phyloP scores from a whole-genome alignment of 2,888 invertebrate species.

The Chaetogeoica ovagalla region DNA sequence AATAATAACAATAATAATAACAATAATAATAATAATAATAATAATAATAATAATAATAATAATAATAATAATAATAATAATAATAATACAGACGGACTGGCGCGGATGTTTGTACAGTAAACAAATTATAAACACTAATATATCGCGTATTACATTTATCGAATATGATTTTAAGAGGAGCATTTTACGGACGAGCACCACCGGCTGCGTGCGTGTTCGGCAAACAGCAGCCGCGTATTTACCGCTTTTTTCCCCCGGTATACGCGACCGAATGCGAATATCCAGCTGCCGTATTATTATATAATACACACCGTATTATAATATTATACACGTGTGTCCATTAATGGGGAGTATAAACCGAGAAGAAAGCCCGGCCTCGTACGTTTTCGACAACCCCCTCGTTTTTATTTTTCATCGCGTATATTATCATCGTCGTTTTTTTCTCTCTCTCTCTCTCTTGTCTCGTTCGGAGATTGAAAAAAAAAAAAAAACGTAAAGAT shows the following conservation, averaged over 20 bases:
- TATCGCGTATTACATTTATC: slow-evolving; percentile 26
- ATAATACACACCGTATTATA: no score
- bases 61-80: no score
- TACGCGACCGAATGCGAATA: slow-evolving; percentile 13
- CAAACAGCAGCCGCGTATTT: slow-evolving; percentile 26
- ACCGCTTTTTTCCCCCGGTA: neutral
- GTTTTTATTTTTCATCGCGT: no score
- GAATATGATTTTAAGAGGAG: slow-evolving; percentile 2
- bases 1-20: no score
- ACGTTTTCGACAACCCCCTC: slow-evolving; percentile 33
- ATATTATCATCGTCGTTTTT: neutral
- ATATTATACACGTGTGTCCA: neutral
- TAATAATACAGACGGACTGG: neutral
- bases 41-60: no score
- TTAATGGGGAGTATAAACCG: slow-evolving; percentile 13
- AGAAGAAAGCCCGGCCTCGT: slow-evolving; percentile 14
- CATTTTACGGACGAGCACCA: slow-evolving; percentile 48
- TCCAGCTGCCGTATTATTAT: no score
- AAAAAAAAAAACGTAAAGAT: slow-evolving; percentile 13
- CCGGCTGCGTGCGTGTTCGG: slow-evolving; percentile 37
- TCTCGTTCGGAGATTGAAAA: slow-evolving; percentile 14
- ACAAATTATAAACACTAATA: slow-evolving; percentile 49
- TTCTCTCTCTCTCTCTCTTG: no score
- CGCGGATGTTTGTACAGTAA: slow-evolving; percentile 40
- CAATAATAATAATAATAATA: no score